A percentile compares a stretch with the other conserved stretches of the same genome.
phyloP scores from a whole-genome alignment of 2,797 vertebrate genomes.

The Neosalanx taihuensis region DNA sequence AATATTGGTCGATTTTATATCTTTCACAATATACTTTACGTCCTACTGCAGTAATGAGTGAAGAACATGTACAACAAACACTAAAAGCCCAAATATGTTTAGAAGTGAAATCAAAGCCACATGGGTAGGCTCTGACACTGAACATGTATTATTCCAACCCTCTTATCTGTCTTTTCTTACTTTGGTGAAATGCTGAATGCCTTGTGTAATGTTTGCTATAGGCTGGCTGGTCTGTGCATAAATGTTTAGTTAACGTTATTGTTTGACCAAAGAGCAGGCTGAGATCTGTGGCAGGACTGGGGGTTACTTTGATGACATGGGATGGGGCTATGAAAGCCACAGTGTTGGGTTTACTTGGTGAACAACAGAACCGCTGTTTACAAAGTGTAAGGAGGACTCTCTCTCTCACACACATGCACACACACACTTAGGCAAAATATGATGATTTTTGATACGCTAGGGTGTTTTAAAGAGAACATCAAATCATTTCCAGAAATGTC shows the following conservation, averaged over 20 bases:
- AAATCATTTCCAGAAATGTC: not conserved
- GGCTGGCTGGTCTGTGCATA: not conserved
- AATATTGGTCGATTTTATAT: no score
- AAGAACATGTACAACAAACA: no score
- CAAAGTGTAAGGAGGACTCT: not conserved
- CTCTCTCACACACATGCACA: not conserved
- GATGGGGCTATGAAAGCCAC: not conserved
- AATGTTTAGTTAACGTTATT: not conserved
- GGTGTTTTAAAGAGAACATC: not conserved
- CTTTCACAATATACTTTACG: no score
- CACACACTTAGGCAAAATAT: not conserved
- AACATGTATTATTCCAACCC: not conserved
- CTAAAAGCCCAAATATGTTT: no score
- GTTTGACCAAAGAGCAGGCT: not conserved
- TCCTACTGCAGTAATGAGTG: no score
- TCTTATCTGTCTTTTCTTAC: not conserved
- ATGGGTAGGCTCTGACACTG: not conserved
- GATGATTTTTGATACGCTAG: not conserved
- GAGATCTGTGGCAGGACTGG: slow-evolving; percentile 7
- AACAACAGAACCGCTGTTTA: slow-evolving; percentile 10
- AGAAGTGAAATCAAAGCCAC: not conserved
- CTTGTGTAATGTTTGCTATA: slow-evolving; percentile 1
- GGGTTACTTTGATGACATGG: slow-evolving; percentile 29
- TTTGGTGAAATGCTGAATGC: not conserved
- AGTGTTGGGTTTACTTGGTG: slow-evolving; percentile 7